Percentiles rank a stretch among this genome's conserved stretches.
phyloP scores from a whole-genome alignment of 2,888 invertebrate species.

The Caenorhabditis sp. region DNA sequence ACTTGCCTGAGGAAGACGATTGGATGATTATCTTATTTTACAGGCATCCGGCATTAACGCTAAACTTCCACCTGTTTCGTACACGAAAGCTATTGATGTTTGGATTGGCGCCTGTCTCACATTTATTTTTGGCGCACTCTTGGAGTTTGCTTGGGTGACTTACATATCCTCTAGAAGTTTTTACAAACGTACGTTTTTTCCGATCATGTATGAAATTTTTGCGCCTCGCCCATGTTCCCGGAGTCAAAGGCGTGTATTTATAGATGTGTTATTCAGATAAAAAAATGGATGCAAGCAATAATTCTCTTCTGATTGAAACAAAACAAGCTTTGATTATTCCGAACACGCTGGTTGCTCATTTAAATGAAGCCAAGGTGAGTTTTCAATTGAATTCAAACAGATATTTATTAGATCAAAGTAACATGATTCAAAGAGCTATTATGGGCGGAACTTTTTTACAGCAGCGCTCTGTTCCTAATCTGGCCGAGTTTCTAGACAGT shows the following conservation, averaged over 20 bases:
- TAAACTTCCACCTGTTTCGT: slow-evolving; percentile 84
- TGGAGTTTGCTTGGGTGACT: slow-evolving; percentile 97
- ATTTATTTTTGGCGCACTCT: slow-evolving; percentile 93
- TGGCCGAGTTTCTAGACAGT: no score
- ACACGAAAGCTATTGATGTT: slow-evolving; percentile 86
- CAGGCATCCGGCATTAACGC: slow-evolving; percentile 76
- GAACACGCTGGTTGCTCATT: slow-evolving; percentile 29
- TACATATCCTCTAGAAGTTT: slow-evolving; percentile 82
- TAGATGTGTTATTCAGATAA: slow-evolving; percentile 21
- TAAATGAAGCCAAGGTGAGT: neutral
- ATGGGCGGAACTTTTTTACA: no score
- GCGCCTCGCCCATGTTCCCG: no score
- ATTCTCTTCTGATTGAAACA: slow-evolving; percentile 45
- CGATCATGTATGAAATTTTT: no score
- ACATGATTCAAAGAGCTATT: no score
- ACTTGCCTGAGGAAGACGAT: no score
- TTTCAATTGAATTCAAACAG: no score
- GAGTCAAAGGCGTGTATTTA: no score
- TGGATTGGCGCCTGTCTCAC: slow-evolving; percentile 85
- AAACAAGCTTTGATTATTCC: slow-evolving; percentile 50
- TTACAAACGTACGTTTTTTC: slow-evolving; percentile 70
- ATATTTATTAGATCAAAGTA: no score
- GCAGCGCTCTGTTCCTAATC: no score
- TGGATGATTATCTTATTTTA: no score
- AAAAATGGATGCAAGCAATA: slow-evolving; percentile 26